Evolutionary conservation across 1,140 invertebrate genomes (phyloP).

Genomic region (Pachypsylla venusta): DNA sequence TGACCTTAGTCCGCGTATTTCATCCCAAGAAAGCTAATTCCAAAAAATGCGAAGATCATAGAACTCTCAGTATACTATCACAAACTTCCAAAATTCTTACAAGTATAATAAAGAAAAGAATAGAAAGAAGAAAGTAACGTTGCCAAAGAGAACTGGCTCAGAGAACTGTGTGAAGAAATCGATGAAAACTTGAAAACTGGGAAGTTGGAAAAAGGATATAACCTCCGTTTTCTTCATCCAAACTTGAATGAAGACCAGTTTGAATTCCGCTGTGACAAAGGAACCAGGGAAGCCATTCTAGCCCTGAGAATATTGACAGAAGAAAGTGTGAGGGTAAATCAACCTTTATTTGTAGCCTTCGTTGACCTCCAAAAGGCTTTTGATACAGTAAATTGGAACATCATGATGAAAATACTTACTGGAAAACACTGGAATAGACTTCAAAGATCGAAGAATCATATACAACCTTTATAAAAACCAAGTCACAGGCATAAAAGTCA

Average conservation of each 20-base stretch:
- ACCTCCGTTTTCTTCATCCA: no score
- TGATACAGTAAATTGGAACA: conserved; percentile 4
- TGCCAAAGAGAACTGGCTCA: not conserved
- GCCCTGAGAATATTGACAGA: conserved; percentile 8
- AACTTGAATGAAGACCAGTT: no score
- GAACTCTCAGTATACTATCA: not conserved
- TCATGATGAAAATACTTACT: not conserved
- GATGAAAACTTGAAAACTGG: no score
- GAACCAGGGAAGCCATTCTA: conserved; percentile 10
- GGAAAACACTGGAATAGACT: conserved; percentile 7
- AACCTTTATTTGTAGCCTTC: conserved; percentile 6
- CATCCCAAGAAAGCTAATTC: no score
- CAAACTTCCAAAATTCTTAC: conserved; percentile 4
- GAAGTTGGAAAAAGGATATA: no score
- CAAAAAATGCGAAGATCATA: not conserved
- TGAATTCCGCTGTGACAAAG: conserved; percentile 10
- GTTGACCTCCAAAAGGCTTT: not conserved
- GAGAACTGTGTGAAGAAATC: no score
- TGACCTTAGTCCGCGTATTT: no score
- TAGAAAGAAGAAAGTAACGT: not conserved
- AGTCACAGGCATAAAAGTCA: not conserved
- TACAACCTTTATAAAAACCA: not conserved
- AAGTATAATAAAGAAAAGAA: conserved; percentile 9
- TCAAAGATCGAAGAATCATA: not conserved
- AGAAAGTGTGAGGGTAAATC: not conserved